Base-by-base conservation (phyloP, 2,888 invertebrate genomes). In the Caenorhabditis zanzibari region DNA sequence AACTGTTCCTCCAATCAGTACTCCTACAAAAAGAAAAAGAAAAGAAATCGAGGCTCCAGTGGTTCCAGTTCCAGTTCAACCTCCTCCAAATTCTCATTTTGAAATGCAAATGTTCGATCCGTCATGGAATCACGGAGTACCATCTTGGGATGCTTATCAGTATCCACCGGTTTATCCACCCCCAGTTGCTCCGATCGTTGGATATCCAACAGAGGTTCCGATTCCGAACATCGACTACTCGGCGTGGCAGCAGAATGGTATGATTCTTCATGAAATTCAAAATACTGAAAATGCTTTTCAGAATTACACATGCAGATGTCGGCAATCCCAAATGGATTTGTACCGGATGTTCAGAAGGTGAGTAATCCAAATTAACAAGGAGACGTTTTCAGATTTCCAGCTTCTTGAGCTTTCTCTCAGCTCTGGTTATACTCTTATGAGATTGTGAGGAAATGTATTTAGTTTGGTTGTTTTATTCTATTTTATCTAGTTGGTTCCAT, bases 31-130 rank as follows among this genome's bases (percentile, higher is more conserved):
- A 35, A 38, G 38, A 6, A 38, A 47, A 47, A 19, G 66, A 19
- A 76, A 76, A 19, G 14, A 22, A 66, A 16, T 24, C n/a, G 26
- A 12, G 10, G 12, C 12, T 38, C 38, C 38, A 44, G 16, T 49
- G n/a, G 32, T 61, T 9, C 41, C 56, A 2, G 16, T 24, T 14
- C 58, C 58, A 58, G 35, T 58, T 7, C 19, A 44, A 28, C 16
- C 38, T 5, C 59, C 47, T 4, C 49, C 59, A 16, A n/a, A 35
- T 35, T 58, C 66, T 28, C 75, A 66, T 49, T 76, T 76, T 41
- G 76, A 76, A 41, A 76, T 76, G 76, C 68, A 59, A 68, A 76
- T 69, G 68, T 76, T 76, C 26, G 68, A 76, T 56, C 68, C 76
- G 2, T 52, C 76, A 35, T 76, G 76, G 76, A 61, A 32, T 41